A percentile compares a stretch with the other conserved stretches of the same genome.
Conservation (phyloP, 2,113 vertebrate genomes). For the Semnopithecus entellus region DNA sequence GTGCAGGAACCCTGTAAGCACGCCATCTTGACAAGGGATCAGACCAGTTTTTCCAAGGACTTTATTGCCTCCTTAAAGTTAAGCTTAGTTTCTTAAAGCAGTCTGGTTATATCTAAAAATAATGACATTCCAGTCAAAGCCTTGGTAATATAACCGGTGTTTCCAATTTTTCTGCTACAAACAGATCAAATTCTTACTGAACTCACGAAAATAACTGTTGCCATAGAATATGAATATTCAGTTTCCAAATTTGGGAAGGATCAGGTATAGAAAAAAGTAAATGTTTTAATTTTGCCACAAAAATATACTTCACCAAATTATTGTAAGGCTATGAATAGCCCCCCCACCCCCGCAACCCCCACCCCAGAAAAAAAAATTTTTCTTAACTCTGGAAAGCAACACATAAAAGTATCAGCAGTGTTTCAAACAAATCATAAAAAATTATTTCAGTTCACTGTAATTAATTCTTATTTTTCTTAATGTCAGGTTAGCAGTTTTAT, state of each 20-base stretch:
- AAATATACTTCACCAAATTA: not conserved
- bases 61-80: not conserved
- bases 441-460: not conserved
- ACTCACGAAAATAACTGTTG: not conserved
- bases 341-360: no score
- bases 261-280: not conserved
- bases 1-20: not conserved
- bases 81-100: not conserved
- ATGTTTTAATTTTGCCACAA: not conserved
- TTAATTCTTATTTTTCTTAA: not conserved
- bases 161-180: not conserved
- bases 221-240: not conserved
- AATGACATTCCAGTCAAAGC: not conserved
- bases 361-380: not conserved
- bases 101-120: not conserved
- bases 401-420: not conserved
- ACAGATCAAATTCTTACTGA: not conserved
- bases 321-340: not conserved
- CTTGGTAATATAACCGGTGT: not conserved
- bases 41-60: not conserved
- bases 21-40: not conserved
- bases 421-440: not conserved
- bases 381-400: not conserved
- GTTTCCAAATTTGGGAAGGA: not conserved
- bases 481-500: not conserved